Evolutionary conservation across 2,888 invertebrate species (phyloP).

Genomic region (Dioctria rufipes): DNA sequence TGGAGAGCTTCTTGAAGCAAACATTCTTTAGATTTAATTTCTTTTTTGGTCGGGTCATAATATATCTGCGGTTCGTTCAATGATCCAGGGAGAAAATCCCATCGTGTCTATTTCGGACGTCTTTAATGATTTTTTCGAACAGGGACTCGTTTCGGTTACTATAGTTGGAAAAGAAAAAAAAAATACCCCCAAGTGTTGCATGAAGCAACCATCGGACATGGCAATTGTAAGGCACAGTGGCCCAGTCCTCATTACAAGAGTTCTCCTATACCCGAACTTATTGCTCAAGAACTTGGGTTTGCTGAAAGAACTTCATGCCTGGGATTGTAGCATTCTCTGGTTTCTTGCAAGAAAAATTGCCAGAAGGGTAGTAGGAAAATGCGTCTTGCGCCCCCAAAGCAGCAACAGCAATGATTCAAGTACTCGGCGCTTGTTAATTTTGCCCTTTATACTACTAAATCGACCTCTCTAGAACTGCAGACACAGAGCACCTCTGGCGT

Average conservation of each 20-base stretch:
- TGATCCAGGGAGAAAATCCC: slow-evolving; percentile 32
- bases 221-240: slow-evolving; percentile 19
- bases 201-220: background rate
- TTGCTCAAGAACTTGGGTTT: slow-evolving; percentile 45
- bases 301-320: slow-evolving; percentile 22
- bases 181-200: slow-evolving; percentile 12
- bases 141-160: slow-evolving; percentile 26
- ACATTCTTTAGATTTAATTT: slow-evolving; percentile 26
- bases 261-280: slow-evolving; percentile 20
- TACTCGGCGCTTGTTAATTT: slow-evolving; percentile 34
- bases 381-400: slow-evolving; percentile 8
- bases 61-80: slow-evolving; percentile 18
- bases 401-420: slow-evolving; percentile 12
- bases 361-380: slow-evolving; percentile 3
- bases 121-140: slow-evolving; percentile 43
- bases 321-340: background rate
- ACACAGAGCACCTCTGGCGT: background rate
- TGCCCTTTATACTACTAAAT: background rate
- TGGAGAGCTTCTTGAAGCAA: background rate
- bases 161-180: background rate
- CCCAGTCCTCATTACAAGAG: slow-evolving; percentile 46
- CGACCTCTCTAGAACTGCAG: slow-evolving; percentile 9
- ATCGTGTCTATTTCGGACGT: slow-evolving; percentile 15
- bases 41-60: slow-evolving; percentile 38
- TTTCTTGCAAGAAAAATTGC: slow-evolving; percentile 12